phyloP scores from a whole-genome alignment of 2,113 vertebrate genomes.

The Merops nubicus region DNA sequence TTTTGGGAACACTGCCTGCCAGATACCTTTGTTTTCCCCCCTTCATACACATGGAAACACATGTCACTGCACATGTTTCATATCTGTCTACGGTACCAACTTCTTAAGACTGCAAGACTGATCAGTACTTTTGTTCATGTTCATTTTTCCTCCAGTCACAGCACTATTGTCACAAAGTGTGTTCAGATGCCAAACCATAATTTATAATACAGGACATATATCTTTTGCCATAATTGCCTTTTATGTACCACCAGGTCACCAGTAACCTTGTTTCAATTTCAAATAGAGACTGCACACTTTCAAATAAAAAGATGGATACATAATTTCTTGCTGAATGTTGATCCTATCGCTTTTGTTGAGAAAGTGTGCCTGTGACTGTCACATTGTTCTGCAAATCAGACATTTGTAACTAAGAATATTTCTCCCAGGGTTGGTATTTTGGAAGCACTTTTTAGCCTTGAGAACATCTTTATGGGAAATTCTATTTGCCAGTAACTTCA shows the following conservation, averaged over 20 bases:
- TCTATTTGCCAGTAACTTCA: not conserved
- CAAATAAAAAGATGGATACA: not conserved
- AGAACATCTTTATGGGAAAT: not conserved
- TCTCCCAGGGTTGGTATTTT: not conserved
- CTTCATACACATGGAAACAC: not conserved
- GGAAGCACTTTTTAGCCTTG: not conserved
- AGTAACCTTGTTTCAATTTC: not conserved
- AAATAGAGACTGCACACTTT: not conserved
- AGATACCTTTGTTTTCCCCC: not conserved
- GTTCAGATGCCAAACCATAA: not conserved
- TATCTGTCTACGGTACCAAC: not conserved
- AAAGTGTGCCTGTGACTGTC: not conserved
- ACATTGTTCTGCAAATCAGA: not conserved
- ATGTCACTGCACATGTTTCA: not conserved
- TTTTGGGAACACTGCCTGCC: not conserved
- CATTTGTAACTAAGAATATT: not conserved
- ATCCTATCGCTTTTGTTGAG: not conserved
- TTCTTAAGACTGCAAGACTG: not conserved
- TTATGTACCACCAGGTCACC: not conserved
- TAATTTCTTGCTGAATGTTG: not conserved
- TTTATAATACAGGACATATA: not conserved
- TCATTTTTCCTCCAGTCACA: fast-evolving
- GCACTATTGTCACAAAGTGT: not conserved
- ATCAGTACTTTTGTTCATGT: not conserved
- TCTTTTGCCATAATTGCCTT: not conserved